Evolutionary conservation across 1,140 invertebrate genomes (phyloP), one percentile per base, ranked within the genome.

Genomic region (Drosophila sp.): DNA sequence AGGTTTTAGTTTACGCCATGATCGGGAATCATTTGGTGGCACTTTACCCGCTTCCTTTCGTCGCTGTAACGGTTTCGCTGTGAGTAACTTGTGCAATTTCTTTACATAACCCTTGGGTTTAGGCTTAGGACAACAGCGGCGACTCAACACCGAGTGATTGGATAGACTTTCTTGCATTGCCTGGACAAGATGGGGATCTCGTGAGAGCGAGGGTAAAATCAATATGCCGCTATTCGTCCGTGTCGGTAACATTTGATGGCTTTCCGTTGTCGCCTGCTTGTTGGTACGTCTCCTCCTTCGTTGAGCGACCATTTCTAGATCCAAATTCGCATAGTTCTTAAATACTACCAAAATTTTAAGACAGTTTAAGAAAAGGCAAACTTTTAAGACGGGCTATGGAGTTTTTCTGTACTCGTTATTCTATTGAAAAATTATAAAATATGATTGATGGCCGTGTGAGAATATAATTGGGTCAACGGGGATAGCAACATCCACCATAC

Each of bases 311-410:
- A 85, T 84, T 50, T 50, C 3, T 61, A 35, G 54, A 63, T 6
- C 33, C 47, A 23, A 10, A 70, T n/a, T 70, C 17, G 66, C 75
- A 79, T 76, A 58, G 38, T 35, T 69, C 8, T 69, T 56, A 69
- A 47, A 25, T 29, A 38, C 25, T 10, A 1, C 10, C n/a, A 38
- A 33, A 50, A 32, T 50, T 55, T 32, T n/a, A 3, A 33, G 35
- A 60, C 47, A 41, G 32, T 4, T 41, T 5, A 68, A 40, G 44
- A 72, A 44, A 70, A 56, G 27, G 35, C 35, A 23, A 71, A 38
- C 8, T 25, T n/a, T 30, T 40, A 0, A 3, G n/a, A 54, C 10
- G n/a, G 38, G 38, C 29, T 58, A 27, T 41, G 40, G 65, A 29
- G 27, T 8, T 30, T 50, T 27, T 55, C 3, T 23, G 17, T 17